Conservation (phyloP, 2,888 invertebrate species). For the Clusia tigrina region DNA sequence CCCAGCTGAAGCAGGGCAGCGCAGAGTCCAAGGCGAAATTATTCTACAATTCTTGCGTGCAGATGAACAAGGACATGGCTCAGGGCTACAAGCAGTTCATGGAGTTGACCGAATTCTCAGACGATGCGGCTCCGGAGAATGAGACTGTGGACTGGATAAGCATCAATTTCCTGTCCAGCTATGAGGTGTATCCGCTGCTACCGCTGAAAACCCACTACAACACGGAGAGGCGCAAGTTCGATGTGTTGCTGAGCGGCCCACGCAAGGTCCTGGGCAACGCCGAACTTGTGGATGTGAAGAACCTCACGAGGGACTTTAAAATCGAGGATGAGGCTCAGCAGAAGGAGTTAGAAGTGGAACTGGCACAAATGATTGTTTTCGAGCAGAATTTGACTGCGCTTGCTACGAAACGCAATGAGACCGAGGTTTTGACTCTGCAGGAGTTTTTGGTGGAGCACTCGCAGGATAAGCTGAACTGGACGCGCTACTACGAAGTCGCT, state of each 20-base stretch:
- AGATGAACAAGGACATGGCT: conserved; percentile 44
- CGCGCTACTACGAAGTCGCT: conserved; percentile 48
- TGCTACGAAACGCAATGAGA: conserved; percentile 36
- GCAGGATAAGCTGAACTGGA: conserved; percentile 56
- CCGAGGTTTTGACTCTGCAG: conserved; percentile 38
- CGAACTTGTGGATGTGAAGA: conserved; percentile 39
- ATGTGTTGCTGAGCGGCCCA: conserved; percentile 41
- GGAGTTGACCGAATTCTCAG: conserved; percentile 32
- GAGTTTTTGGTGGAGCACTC: conserved; percentile 47
- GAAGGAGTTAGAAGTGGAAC: conserved; percentile 24
- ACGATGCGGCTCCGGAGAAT: conserved; percentile 30
- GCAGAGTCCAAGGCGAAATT: conserved; percentile 52
- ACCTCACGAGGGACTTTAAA: conserved; percentile 46
- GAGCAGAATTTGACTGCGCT: conserved; percentile 48
- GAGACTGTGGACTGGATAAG: conserved; percentile 48
- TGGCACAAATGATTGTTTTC: conserved; percentile 40
- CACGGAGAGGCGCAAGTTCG: conserved; percentile 44
- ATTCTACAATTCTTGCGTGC: conserved; percentile 49
- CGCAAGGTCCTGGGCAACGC: conserved; percentile 31
- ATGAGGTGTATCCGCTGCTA: conserved; percentile 48
- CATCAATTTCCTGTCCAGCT: conserved; percentile 53
- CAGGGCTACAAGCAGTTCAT: conserved; percentile 40
- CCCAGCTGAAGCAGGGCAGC: conserved; percentile 32
- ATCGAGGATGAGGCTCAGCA: conserved; percentile 33
- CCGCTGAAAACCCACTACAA: conserved; percentile 50